phyloP scores from a whole-genome alignment of 2,888 invertebrate genomes.

The Orthonevra nobilis region DNA sequence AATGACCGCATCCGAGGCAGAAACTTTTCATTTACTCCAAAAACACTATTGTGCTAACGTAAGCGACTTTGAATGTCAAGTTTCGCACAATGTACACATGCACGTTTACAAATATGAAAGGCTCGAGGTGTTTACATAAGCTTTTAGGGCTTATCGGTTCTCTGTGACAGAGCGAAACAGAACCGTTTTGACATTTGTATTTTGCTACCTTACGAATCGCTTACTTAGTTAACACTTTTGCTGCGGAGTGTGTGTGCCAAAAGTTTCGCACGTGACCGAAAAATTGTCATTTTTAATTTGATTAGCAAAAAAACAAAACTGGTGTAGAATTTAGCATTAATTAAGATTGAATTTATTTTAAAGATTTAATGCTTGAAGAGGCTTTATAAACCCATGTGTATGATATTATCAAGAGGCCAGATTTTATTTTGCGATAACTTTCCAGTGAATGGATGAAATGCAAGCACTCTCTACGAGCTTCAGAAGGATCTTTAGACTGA shows the following conservation, averaged over 20 bases:
- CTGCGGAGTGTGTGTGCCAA: background rate
- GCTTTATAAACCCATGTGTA: too few species aligned
- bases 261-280: constrained; percentile 20
- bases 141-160: background rate
- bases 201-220: background rate
- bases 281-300: constrained; percentile 13
- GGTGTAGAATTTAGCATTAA: too few species aligned
- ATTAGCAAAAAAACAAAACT: constrained; percentile 13
- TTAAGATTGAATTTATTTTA: constrained; percentile 15
- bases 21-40: constrained; percentile 4
- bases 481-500: too few species aligned
- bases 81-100: background rate
- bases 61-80: constrained; percentile 1
- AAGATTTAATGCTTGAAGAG: background rate
- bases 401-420: too few species aligned
- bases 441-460: too few species aligned
- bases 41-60: background rate
- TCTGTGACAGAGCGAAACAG: background rate
- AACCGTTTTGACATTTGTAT: too few species aligned
- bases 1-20: background rate
- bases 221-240: background rate
- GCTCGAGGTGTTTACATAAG: constrained; percentile 1
- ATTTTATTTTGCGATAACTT: too few species aligned
- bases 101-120: background rate
- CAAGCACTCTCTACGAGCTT: too few species aligned